phyloP scores from a whole-genome alignment of 2,888 invertebrate species.

The Dysmachus trigonus region DNA sequence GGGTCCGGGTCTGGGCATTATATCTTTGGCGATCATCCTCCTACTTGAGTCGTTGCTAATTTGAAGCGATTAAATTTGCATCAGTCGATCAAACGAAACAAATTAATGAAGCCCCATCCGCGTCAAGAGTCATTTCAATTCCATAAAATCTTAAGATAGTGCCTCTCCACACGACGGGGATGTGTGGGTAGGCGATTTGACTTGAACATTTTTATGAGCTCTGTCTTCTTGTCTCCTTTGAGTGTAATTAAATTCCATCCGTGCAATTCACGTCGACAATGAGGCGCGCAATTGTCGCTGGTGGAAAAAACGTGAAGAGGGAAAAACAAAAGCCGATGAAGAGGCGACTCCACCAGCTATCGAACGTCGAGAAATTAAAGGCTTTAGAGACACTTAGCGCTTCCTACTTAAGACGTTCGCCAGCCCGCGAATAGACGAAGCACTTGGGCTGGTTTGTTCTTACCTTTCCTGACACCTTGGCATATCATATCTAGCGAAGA shows the following conservation, averaged over 20 bases:
- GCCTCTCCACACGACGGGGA: not conserved
- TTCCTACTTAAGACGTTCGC: conserved; percentile 16
- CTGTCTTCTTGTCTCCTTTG: not conserved
- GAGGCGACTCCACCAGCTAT: not conserved
- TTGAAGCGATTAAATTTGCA: conserved; percentile 17
- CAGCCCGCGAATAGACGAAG: not conserved
- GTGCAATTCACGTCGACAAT: conserved; percentile 15
- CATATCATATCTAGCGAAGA: not conserved
- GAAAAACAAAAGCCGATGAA: not conserved
- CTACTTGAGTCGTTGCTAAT: not conserved
- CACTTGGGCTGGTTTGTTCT: not conserved
- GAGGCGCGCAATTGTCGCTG: conserved; percentile 10
- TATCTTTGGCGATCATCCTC: not conserved
- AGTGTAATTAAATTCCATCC: conserved; percentile 28
- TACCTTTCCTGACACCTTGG: not conserved
- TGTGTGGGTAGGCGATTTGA: conserved; percentile 2
- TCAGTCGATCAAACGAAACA: not conserved
- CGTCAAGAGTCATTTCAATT: not conserved
- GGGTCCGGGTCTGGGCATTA: not conserved
- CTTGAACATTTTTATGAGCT: not conserved
- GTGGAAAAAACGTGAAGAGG: not conserved
- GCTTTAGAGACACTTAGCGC: not conserved
- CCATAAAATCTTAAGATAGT: not conserved
- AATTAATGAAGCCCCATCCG: not conserved
- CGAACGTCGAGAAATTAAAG: not conserved